Evolutionary conservation across 2,888 invertebrate species (phyloP), one percentile per base, ranked within the genome.

Genomic region (Clepsis dumicolana): DNA sequence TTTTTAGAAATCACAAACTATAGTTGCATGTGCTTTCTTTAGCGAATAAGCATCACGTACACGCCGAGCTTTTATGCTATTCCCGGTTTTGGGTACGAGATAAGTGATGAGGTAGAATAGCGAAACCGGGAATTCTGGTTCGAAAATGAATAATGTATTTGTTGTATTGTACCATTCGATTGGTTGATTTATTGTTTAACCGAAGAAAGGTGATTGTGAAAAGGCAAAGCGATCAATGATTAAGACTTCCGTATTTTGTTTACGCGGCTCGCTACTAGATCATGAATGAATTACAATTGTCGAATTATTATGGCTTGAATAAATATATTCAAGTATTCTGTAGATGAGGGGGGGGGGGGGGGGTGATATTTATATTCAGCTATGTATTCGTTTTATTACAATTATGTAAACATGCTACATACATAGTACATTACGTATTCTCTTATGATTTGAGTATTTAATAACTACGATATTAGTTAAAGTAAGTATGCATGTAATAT

Each of bases 281-380:
- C 66, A 62, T 56, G 66, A 62, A 54, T 56, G 66, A 67, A 67
- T 67, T 50, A 16, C 61, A 56, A 56, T 32, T 27, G 44, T 27
- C 18, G 35, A 41, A 41, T 41, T 48, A 62, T 50, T 61, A 62
- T 62, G 25, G 38, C n/a, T 54, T 35, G 62, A 62, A 67, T 60
- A 60, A 65, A 65, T 61, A 65, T 61, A 66, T 66, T 66, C 66
- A 21, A 35, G 48, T 27, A 48, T 18, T 24, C 59, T 54, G 16
- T 29, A n/a, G 54, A 29, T 12, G 25, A n/a, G 52, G 24, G 4
- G 7, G 18, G 2, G 27, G 25, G 14, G 52, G 24, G 4, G 7
- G 18, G 2, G 27, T 48, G 48, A 48, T 41, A 14, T 35, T 35
- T 35, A 12, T 16, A n/a, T n/a, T 44, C 1, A 21, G 21, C 10